phyloP scores from a whole-genome alignment of 2,113 vertebrate species.

The Archilochus colubris region DNA sequence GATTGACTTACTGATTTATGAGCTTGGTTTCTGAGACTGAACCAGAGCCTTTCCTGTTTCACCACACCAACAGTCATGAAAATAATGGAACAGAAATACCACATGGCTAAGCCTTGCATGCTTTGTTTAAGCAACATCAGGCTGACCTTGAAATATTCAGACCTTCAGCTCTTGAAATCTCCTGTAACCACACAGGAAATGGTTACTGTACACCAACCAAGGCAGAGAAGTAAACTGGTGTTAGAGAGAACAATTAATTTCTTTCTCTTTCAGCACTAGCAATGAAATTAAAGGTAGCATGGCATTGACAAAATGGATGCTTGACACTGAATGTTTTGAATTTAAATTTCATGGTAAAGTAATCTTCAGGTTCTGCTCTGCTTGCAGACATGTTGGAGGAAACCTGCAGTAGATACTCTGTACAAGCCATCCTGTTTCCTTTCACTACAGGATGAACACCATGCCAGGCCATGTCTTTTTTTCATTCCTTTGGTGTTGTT shows the following conservation, averaged over 20 bases:
- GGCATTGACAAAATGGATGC: background rate
- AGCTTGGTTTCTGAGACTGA: slow-evolving; percentile 60
- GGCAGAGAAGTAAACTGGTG: background rate
- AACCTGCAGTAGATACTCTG: background rate
- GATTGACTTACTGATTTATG: slow-evolving; percentile 67
- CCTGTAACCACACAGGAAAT: slow-evolving; percentile 26
- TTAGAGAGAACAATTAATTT: background rate
- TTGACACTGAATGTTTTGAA: background rate
- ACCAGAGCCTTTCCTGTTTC: slow-evolving; percentile 52
- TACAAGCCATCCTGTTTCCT: background rate
- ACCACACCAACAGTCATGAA: slow-evolving; percentile 58
- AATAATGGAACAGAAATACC: slow-evolving; percentile 56
- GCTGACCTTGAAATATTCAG: slow-evolving; percentile 40
- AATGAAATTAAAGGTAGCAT: background rate
- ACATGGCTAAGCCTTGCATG: slow-evolving; percentile 4
- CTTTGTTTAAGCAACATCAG: slow-evolving; percentile 29
- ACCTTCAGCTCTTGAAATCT: slow-evolving; percentile 32
- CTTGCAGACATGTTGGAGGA: background rate
- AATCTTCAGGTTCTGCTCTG: background rate
- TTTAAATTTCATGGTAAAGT: background rate
- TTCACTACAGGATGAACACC: background rate
- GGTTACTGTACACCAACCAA: background rate
- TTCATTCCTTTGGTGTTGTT: too few species aligned
- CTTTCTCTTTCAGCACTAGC: slow-evolving; percentile 5
- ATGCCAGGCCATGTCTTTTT: background rate